Evolutionary conservation across 2,113 vertebrate genomes (phyloP).

Genomic region (Zosterops borbonicus): DNA sequence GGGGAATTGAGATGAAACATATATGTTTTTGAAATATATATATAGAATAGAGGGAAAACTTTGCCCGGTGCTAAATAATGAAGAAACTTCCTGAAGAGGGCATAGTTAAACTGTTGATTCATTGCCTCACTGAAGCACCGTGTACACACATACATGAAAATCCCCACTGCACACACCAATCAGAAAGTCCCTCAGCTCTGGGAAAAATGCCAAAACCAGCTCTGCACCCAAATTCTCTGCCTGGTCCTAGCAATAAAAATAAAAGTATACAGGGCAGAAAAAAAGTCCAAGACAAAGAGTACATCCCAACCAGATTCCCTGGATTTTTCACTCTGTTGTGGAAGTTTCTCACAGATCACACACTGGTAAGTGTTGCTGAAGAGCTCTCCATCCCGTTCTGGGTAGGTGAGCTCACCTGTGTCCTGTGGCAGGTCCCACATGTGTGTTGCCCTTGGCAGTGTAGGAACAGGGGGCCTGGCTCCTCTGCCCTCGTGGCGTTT

Average conservation of each 20-base stretch:
- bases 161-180: neutral
- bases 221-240: neutral
- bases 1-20: neutral
- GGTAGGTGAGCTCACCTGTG: neutral
- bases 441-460: rapidly evolving
- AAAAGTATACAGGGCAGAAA: neutral
- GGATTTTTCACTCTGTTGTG: neutral
- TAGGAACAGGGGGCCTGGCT: neutral
- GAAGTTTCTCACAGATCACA: neutral
- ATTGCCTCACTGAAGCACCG: conserved; percentile 1
- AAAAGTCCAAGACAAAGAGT: neutral
- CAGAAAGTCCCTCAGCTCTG: neutral
- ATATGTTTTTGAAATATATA: neutral
- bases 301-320: neutral
- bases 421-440: neutral
- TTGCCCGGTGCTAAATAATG: neutral
- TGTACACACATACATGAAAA: neutral
- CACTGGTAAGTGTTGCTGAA: neutral
- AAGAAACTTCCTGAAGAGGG: conserved; percentile 63
- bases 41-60: neutral
- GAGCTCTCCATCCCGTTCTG: neutral
- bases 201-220: neutral
- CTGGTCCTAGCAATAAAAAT: neutral
- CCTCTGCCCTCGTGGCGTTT: neutral
- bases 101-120: conserved; percentile 62